Evolutionary conservation across 2,888 invertebrate species (phyloP).

Genomic region (Ptychoptera albimana): DNA sequence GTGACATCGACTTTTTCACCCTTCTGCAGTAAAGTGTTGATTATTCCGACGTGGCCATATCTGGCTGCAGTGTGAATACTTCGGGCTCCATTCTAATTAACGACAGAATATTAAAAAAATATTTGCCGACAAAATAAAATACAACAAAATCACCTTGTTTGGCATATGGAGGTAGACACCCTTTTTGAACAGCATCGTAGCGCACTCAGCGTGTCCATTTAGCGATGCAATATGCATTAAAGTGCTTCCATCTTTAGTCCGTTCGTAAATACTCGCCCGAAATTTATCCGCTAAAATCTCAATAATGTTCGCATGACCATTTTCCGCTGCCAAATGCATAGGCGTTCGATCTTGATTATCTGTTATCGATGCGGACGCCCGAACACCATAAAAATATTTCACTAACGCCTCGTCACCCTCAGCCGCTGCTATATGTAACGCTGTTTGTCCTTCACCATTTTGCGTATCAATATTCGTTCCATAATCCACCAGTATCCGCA

Average conservation of each 20-base stretch:
- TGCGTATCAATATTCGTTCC: slow-evolving; percentile 83
- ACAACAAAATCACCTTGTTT: slow-evolving; percentile 48
- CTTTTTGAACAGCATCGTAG: slow-evolving; percentile 94
- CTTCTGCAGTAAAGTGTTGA: slow-evolving; percentile 86
- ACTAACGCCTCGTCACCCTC: slow-evolving; percentile 90
- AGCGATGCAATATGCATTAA: slow-evolving; percentile 96
- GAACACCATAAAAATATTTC: slow-evolving; percentile 87
- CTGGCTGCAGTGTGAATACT: slow-evolving; percentile 96
- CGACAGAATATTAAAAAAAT: slow-evolving; percentile 41
- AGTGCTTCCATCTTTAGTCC: slow-evolving; percentile 96
- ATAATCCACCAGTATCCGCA: slow-evolving; percentile 79
- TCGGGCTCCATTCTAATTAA: slow-evolving; percentile 63
- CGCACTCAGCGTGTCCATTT: slow-evolving; percentile 95
- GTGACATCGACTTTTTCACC: slow-evolving; percentile 93
- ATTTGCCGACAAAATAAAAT: not conserved
- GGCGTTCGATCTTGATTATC: slow-evolving; percentile 97
- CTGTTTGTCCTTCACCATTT: slow-evolving; percentile 88
- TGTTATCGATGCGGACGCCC: slow-evolving; percentile 85
- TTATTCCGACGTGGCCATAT: slow-evolving; percentile 94
- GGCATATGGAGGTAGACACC: slow-evolving; percentile 99
- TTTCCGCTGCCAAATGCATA: slow-evolving; percentile 94
- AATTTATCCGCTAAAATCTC: slow-evolving; percentile 95
- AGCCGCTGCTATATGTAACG: slow-evolving; percentile 88
- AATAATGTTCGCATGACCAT: slow-evolving; percentile 89
- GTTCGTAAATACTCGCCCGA: slow-evolving; percentile 88